These are phyloP conservation scores for Vesta saturnalis DNA, from an alignment of 2,888 invertebrate genomes.

Conservation along the genomic window DNA sequence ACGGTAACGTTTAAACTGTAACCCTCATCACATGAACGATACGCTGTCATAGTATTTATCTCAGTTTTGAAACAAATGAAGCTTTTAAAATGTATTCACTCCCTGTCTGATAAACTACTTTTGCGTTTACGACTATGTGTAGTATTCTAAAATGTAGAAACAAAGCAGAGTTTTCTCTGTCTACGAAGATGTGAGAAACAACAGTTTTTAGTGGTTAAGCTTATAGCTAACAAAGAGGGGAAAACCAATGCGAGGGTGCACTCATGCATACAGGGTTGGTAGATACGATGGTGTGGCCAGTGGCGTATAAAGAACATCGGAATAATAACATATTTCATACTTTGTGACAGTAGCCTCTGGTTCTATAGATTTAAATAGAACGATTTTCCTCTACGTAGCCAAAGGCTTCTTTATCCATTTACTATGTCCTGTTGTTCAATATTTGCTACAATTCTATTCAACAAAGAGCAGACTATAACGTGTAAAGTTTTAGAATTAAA, in stretches of 20 bases:
- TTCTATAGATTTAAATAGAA: conserved; percentile 30
- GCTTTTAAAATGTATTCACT: conserved; percentile 34
- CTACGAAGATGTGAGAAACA: conserved; percentile 6
- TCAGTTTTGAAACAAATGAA: conserved; percentile 41
- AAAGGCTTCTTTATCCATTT: conserved; percentile 18
- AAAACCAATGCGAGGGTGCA: conserved; percentile 20
- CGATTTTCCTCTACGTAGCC: conserved; percentile 24
- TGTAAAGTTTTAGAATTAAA: conserved; percentile 8
- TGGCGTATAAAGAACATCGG: conserved; percentile 35
- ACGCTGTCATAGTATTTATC: conserved; percentile 40
- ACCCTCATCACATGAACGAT: conserved; percentile 41
- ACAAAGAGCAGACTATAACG: conserved; percentile 6
- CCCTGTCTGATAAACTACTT: conserved; percentile 36
- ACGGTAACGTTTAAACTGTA: conserved; percentile 25
- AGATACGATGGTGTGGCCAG: conserved; percentile 26
- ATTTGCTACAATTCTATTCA: conserved; percentile 8
- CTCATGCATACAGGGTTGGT: conserved; percentile 27
- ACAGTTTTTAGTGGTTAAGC: conserved; percentile 17
- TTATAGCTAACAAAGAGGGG: conserved; percentile 21
- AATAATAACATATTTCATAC: conserved; percentile 37
- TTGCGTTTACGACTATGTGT: conserved; percentile 16
- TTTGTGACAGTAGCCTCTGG: conserved; percentile 34
- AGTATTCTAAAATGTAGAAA: conserved; percentile 8
- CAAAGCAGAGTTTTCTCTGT: conserved; percentile 16
- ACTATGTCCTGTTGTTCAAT: conserved; percentile 13